These are phyloP conservation scores for Heliconius ethilla DNA, from an alignment of 2,888 invertebrate genomes.

Conservation along the genomic window DNA sequence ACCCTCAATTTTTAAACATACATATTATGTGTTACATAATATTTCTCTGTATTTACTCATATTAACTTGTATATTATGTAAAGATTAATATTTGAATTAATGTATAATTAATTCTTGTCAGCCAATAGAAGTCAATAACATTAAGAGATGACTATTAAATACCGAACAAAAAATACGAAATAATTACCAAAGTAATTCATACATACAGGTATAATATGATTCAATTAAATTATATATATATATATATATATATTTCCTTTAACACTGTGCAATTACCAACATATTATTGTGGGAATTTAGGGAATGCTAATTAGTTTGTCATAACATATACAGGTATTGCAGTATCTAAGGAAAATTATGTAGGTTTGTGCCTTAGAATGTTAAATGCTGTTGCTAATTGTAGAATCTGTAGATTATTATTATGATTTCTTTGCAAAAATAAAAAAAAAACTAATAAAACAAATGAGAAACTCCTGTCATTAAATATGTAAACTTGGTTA, in stretches of 20 bases:
- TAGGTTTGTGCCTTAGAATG: neutral
- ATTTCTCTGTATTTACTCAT: too few relatives aligned
- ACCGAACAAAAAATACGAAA: too few relatives aligned
- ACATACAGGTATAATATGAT: neutral
- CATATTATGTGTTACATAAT: too few relatives aligned
- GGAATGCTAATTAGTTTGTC: constrained; percentile 15
- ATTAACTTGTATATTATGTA: too few relatives aligned
- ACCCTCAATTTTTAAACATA: too few relatives aligned
- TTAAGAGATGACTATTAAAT: too few relatives aligned
- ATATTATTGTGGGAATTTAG: constrained; percentile 1
- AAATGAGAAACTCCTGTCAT: neutral
- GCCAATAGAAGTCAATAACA: too few relatives aligned
- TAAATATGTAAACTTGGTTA: neutral
- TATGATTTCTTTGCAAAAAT: neutral
- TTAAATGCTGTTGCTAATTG: neutral
- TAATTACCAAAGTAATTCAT: neutral
- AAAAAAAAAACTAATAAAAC: neutral
- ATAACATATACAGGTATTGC: neutral
- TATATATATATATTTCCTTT: neutral
- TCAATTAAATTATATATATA: neutral
- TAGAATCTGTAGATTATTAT: neutral
- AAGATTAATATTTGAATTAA: too few relatives aligned
- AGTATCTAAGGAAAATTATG: neutral
- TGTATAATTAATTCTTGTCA: too few relatives aligned
- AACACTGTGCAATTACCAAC: neutral